Evolutionary conservation across 2,888 invertebrate species (phyloP), one percentile per base, ranked within the genome.

Genomic region (Dryadula phaetusa): DNA sequence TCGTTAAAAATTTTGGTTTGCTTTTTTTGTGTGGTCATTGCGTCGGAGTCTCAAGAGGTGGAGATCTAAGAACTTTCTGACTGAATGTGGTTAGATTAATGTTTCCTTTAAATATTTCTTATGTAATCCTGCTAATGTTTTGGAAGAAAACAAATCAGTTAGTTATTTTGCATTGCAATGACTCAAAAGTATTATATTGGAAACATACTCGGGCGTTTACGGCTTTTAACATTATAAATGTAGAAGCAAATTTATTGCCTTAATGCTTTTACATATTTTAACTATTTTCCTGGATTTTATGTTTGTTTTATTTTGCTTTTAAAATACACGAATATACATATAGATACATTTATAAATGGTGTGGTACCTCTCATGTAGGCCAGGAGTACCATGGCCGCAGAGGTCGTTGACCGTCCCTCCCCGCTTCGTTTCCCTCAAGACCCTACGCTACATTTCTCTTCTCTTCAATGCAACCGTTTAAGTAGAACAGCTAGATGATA

Each of bases 311-410:
- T 12, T 34, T 32, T 18, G 6, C 2, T 1, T 32, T 16, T 32
- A 12, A 14, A 18, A 42, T 28, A 18, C 2, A 25, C 2, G 25
- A 42, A 28, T 28, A 16, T 40, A 28, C 1, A 5, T 18, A 42
- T 25, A 28, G 0, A 18, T 44, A 37, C 3, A 37, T 62, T 37
- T 53, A 56, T 22, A 40, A 28, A 44, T 34, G 62, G 40, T 64
- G 34, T 32, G 34, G 44, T 62, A 52, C 18, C 47, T 64, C 1
- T 7, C 70, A 70, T 67, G 87, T 92, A 87, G 92, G 91, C 88
- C 86, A 92, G 88, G 88, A 90, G 90, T 85, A 83, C 84, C 87
- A 91, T 79, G 87, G 89, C 79, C 88, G 82, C 76, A 69, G 76
- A 76, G 92, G 82, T 89, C 88, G 69, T 77, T 77, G 90, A 86